Base-by-base conservation (phyloP, 2,113 vertebrate species). In the Muntiacus muntjak region DNA sequence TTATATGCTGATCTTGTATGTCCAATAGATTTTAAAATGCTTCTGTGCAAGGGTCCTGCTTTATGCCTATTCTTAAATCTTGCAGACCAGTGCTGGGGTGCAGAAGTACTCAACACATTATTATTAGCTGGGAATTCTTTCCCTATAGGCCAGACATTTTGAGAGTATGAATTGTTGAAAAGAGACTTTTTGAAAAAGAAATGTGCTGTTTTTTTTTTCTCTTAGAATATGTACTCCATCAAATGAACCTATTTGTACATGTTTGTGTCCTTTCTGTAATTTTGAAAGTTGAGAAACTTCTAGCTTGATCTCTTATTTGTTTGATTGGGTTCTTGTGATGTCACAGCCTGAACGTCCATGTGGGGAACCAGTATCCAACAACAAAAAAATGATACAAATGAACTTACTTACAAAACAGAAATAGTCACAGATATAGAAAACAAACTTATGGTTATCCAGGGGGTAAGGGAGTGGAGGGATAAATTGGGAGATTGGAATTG, bases 241-340 rank as follows among this genome's bases (percentile, higher is more conserved):
- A 62, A 57, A 79, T 92, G 33, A 95, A 94, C 33, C 11, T 95
- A 50, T 85, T 23, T 91, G 54, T 93, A 54, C 33, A 71, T 94
- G n/a, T 95, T 13, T 95, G 30, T 96, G 50, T 91, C 25, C 36
- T 94, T 88, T 95, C 81, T 94, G 15, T 93, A 52, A 78, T 88
- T 94, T 88, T 96, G 43, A 95, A 97, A 62, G 95, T 97, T 43
- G 60, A 50, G 71, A 92, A 91, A 86, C 36, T 54, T 94, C 52
- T 81, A 64, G 58, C 30, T 43, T 36, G 87, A 26, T 93, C 19
- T 3, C 6, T 25, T 79, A 33, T 71, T 96, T 96, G 45, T 94
- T 96, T 96, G 57, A 33, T 52, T 85, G 36, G 45, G 67, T 89
- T 92, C 67, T 91, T 97, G 52, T 90, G 62, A 88, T 64, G 40